These are phyloP conservation scores for Nomada goodeniana DNA, from an alignment of 2,888 invertebrate genomes.

Conservation along the genomic window DNA sequence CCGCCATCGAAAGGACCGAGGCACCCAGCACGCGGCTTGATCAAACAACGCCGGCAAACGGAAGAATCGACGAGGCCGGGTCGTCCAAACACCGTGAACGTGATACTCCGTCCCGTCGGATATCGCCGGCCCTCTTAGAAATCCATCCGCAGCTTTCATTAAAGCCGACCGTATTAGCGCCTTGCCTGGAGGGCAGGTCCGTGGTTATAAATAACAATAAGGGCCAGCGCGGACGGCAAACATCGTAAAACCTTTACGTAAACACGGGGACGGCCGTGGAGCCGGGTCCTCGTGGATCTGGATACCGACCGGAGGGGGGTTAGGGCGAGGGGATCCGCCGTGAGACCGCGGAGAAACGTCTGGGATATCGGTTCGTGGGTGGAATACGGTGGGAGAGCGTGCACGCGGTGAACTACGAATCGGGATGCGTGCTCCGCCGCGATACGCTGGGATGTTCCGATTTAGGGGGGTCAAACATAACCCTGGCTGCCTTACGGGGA, in stretches of 20 bases:
- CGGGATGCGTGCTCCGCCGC: conserved; percentile 74
- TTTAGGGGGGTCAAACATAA: conserved; percentile 65
- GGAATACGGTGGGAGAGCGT: conserved; percentile 61
- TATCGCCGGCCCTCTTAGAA: conserved; percentile 25
- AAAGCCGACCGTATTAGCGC: conserved; percentile 71
- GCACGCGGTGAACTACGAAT: conserved; percentile 68
- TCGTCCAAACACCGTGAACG: conserved; percentile 55
- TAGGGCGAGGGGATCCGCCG: conserved; percentile 7
- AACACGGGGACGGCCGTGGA: conserved; percentile 54
- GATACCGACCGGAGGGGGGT: neutral
- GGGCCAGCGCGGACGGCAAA: conserved; percentile 67
- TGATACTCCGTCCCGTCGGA: conserved; percentile 47
- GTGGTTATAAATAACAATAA: conserved; percentile 76
- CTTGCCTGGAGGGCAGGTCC: conserved; percentile 59
- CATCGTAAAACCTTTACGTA: conserved; percentile 72
- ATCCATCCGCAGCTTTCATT: conserved; percentile 72
- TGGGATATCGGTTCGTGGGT: conserved; percentile 64
- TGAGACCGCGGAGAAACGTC: conserved; percentile 47
- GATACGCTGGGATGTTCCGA: conserved; percentile 75
- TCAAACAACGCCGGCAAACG: conserved; percentile 18
- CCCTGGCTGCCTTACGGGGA: conserved; percentile 14
- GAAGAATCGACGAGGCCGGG: conserved; percentile 1
- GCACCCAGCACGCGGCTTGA: neutral
- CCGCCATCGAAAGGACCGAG: neutral
- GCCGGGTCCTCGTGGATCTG: conserved; percentile 15